Base-by-base conservation (phyloP, 2,888 invertebrate species). In the Ochropacha duplaris region DNA sequence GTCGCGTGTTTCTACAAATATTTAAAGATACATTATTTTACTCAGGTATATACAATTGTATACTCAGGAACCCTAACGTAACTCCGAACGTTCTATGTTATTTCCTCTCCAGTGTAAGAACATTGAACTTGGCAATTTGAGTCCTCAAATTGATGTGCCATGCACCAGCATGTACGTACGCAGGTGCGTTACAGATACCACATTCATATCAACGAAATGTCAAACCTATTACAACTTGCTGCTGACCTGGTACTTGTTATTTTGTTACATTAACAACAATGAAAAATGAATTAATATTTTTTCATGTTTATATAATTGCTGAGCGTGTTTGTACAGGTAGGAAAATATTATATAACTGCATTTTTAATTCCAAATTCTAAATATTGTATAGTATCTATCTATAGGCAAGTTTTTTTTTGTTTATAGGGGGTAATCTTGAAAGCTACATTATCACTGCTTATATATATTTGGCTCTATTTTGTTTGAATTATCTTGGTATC, bases 101-200 rank as follows among this genome's bases (percentile, higher is more conserved):
- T 44, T 44, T 16, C 39, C 9, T 44, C 16, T 44, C 16, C 19
- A 44, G 16, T 44, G 39, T 19, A 24, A 4, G 24, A 4, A 44
- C 39, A 44, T 14, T 44, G 16, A 2, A 44, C 16, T 44, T 4
- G 9, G 16, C 39, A 44, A 44, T 44, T 44, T 8, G 16, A 44
- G 39, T 39, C 14, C 36, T 36, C 19, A 16, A 44, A 44, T 44
- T 44, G 44, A 19, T 19, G 16, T n/a, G 16, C n/a, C 44, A 19
- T 44, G 44, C 9, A 9, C 19, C 5, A 8, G 6, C 44, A 19
- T 44, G 44, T 19, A 9, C 19, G 9, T 16, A 16, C 39, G 60
- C 60, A 60, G 60, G 60, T 60, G 59, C 39, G 34, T 34, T 49
- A 9, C 54, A 36, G 28, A n/a, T 22, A 19, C 19, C 59, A 59